These are phyloP conservation scores for Leuctra nigra DNA, from an alignment of 2,888 invertebrate species.

Conservation along the genomic window DNA sequence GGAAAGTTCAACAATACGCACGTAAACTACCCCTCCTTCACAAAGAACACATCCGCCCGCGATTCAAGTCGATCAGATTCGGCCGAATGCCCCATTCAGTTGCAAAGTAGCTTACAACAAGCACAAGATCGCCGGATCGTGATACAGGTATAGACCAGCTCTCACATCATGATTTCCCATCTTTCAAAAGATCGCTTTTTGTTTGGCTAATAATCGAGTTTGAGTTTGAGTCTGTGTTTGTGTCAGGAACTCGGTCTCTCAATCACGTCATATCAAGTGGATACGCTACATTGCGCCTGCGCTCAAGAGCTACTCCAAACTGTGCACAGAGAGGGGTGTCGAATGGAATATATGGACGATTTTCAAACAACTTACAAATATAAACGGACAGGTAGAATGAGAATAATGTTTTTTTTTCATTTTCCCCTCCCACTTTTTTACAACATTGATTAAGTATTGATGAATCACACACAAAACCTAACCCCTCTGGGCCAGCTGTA, in stretches of 20 bases:
- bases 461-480: constrained; percentile 11
- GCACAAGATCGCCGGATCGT: too few species aligned
- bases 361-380: constrained; percentile 14
- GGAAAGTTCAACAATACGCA: too few species aligned
- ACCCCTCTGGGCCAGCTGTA: constrained; percentile 13
- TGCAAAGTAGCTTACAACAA: too few species aligned
- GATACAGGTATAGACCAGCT: too few species aligned
- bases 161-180: too few species aligned
- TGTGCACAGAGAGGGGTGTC: constrained; percentile 5
- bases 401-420: constrained; percentile 2
- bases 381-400: constrained; percentile 14
- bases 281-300: background rate
- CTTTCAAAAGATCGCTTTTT: too few species aligned
- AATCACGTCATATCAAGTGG: constrained; percentile 3
- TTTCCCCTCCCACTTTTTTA: constrained; percentile 7
- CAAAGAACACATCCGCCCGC: too few species aligned
- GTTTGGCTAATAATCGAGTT: too few species aligned
- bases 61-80: too few species aligned
- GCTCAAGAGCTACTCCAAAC: constrained; percentile 1
- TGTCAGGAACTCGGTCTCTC: background rate
- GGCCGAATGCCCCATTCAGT: too few species aligned
- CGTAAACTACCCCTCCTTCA: too few species aligned
- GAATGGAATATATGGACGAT: constrained; percentile 8
- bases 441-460: constrained; percentile 15
- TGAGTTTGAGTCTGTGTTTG: too few species aligned